Evolutionary conservation across 2,888 invertebrate genomes (phyloP).

Genomic region (Bhutanitis thaidina): DNA sequence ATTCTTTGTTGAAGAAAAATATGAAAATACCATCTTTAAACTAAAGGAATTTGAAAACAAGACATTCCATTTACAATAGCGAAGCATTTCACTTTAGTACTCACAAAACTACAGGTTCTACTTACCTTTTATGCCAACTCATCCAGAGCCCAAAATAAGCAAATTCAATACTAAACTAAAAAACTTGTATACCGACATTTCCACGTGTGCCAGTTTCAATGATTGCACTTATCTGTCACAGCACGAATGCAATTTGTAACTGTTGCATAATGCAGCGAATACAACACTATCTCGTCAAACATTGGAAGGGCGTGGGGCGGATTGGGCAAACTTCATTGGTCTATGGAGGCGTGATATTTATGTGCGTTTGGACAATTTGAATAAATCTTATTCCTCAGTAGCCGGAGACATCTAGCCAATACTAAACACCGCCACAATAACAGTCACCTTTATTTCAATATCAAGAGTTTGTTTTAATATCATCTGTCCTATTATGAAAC

Average conservation of each 20-base stretch:
- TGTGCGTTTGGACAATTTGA: constrained; percentile 17
- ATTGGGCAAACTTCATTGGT: constrained; percentile 16
- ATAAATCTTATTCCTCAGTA: constrained; percentile 4
- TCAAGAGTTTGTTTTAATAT: no score
- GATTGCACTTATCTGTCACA: constrained; percentile 24
- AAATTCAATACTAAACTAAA: constrained; percentile 10
- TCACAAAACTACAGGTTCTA: no score
- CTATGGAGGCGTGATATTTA: constrained; percentile 4
- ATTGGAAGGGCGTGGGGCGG: constrained; percentile 23
- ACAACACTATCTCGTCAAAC: constrained; percentile 20
- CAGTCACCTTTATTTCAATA: no score
- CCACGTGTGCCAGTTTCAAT: constrained; percentile 14
- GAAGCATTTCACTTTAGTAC: no score
- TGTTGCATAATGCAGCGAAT: constrained; percentile 34
- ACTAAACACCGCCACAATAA: not conserved
- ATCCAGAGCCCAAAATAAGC: not conserved
- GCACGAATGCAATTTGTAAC: constrained; percentile 35
- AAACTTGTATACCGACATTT: constrained; percentile 5
- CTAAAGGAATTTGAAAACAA: no score
- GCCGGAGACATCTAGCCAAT: not conserved
- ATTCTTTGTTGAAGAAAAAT: no score
- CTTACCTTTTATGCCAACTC: no score
- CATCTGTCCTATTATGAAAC: no score
- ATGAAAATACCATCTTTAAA: no score
- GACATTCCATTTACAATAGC: no score